Evolutionary conservation across 2,797 vertebrate genomes (phyloP).

Genomic region (Hapalemur alaotrensis): DNA sequence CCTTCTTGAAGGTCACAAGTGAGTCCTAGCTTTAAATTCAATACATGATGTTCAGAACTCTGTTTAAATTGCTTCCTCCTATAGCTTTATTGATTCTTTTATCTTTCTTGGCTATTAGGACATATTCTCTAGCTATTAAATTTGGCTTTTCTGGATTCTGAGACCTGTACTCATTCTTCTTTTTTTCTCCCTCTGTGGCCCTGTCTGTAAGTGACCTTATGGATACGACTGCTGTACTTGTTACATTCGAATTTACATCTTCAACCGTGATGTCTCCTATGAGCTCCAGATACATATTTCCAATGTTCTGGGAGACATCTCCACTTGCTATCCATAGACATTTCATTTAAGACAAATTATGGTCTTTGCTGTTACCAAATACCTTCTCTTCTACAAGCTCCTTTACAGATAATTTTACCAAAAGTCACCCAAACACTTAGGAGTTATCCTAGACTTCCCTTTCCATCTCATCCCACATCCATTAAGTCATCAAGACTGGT

Average conservation of each 20-base stretch:
- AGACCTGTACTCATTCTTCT: background rate
- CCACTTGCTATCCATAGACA: no score
- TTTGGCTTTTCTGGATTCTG: background rate
- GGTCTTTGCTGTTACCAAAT: background rate
- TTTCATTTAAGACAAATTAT: background rate
- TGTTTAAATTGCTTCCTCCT: background rate
- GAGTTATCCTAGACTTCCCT: background rate
- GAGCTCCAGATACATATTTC: background rate
- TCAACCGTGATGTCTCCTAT: background rate
- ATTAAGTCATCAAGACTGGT: background rate
- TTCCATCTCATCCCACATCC: background rate
- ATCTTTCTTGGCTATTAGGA: background rate
- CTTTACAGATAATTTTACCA: background rate
- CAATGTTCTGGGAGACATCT: background rate
- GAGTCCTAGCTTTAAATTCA: background rate
- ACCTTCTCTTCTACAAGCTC: background rate
- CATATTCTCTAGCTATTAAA: background rate
- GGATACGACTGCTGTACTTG: background rate
- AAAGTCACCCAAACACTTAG: background rate
- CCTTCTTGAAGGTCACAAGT: background rate
- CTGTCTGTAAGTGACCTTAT: background rate
- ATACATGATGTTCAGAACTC: background rate
- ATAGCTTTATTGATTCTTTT: background rate
- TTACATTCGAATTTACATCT: background rate
- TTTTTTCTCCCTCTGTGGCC: background rate